A percentile compares a stretch with the other conserved stretches of the same genome.
Evolutionary conservation across 1,140 invertebrate species (phyloP).

Genomic region (Cydia pomonella): DNA sequence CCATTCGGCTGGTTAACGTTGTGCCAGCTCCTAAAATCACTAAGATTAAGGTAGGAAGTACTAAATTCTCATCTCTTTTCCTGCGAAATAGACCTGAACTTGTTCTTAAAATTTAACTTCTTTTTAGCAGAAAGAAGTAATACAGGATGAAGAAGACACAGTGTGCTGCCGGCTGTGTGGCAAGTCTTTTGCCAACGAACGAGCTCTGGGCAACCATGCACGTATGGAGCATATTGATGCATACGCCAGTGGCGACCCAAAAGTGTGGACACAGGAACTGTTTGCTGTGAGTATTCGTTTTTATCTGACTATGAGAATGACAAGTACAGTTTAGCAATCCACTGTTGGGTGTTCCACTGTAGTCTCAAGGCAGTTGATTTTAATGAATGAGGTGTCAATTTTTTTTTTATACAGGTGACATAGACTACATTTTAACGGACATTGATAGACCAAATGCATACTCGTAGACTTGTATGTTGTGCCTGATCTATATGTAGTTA

Average conservation of each 20-base stretch:
- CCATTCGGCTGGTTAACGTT: conserved; percentile 12
- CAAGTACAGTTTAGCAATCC: conserved; percentile 3
- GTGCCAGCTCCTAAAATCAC: conserved; percentile 20
- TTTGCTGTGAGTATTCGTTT: conserved; percentile 9
- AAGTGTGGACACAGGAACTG: conserved; percentile 38
- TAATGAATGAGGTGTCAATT: no score
- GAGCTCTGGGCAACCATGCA: conserved; percentile 58
- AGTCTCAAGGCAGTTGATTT: no score
- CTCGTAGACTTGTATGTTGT: neutral
- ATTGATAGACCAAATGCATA: no score
- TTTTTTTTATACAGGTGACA: no score
- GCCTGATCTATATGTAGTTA: neutral
- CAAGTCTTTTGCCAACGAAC: conserved; percentile 53
- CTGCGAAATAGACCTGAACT: neutral
- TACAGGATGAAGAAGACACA: conserved; percentile 52
- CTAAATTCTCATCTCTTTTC: neutral
- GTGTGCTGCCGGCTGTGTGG: conserved; percentile 54
- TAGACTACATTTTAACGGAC: no score
- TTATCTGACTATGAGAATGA: neutral
- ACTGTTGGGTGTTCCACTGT: conserved; percentile 25
- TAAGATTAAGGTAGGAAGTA: conserved; percentile 8
- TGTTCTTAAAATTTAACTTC: conserved; percentile 1
- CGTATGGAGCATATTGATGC: conserved; percentile 60
- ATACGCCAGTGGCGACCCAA: conserved; percentile 45
- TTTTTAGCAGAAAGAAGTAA: conserved; percentile 49